Percentiles rank a stretch among this genome's conserved stretches.
phyloP scores from a whole-genome alignment of 2,797 vertebrate genomes.

The Siniperca scherzeri region DNA sequence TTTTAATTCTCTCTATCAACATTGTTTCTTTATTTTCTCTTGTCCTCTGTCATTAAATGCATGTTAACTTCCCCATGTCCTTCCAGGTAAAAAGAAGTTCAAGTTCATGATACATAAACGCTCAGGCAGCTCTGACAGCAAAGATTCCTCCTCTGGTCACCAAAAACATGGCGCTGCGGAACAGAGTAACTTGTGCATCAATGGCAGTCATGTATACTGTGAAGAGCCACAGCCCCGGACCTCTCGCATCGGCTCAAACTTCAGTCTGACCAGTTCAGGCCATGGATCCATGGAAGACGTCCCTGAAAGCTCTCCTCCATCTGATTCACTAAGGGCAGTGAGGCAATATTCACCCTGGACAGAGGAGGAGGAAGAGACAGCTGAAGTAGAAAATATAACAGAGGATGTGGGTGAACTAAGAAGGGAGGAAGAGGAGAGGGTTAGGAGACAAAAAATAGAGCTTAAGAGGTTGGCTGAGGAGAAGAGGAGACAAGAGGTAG shows the following conservation, averaged over 20 bases:
- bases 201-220: conserved; percentile 91
- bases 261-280: conserved; percentile 87
- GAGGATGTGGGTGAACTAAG: conserved; percentile 28
- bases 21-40: not conserved
- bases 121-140: conserved; percentile 87
- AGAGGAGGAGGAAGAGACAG: conserved; percentile 64
- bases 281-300: conserved; percentile 85
- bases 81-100: conserved; percentile 87
- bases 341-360: conserved; percentile 79
- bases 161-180: conserved; percentile 68
- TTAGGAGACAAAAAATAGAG: conserved; percentile 20
- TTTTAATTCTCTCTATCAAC: not conserved
- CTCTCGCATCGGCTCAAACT: conserved; percentile 82
- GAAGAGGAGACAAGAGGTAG: conserved; percentile 15
- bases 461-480: not conserved
- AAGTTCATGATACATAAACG: conserved; percentile 89
- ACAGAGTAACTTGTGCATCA: conserved; percentile 92
- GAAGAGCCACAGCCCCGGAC: conserved; percentile 84
- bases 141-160: conserved; percentile 72
- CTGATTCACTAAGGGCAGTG: conserved; percentile 83
- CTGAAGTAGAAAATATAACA: not conserved
- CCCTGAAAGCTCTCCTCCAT: conserved; percentile 72
- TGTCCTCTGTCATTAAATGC: not conserved
- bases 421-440: conserved; percentile 40
- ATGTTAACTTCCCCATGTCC: conserved; percentile 10